Base-by-base conservation (phyloP, 2,113 vertebrate species). In the Geococcyx californianus region DNA sequence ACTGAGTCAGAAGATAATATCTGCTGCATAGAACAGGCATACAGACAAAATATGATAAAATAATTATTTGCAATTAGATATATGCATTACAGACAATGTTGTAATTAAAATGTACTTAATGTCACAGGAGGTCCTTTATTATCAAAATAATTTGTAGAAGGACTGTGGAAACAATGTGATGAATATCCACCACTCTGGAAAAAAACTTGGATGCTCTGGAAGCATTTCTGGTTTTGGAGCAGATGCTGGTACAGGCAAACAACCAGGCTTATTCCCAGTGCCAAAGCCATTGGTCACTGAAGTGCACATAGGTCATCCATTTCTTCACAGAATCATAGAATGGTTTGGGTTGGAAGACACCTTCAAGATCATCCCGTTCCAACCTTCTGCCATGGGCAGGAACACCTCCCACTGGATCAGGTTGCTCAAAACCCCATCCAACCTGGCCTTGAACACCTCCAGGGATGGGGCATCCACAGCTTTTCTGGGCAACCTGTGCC, bases 21-120 rank as follows among this genome's bases (percentile, higher is more conserved):
- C 92, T 95, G 59, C 95, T 36, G 49, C 82, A 62, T 93, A 76
- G 26, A 89, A 89, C 51, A 89, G 72, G 59, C 92, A 93, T 74
- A 66, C 44, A 89, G 74, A 74, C 84, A 88, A 94, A 94, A 88
- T 83, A 87, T 8, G 92, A 94, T 84, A 96, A 90, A 93, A 96
- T 95, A 90, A 94, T 97, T 97, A 96, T 94, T 97, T 97, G 87
- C 93, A 95, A 96, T 96, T 97, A 96, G 86, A 95, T 96, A 92
- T 73, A 85, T 78, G 87, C 69, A 94, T 95, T 97, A 96, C 84
- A 75, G 62, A 93, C 42, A 90, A 95, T 90, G 89, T 34, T 62
- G 73, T 95, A 95, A 95, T 95, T 96, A 97, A 96, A 94, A 96
- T 91, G 84, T 79, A 89, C 94, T 97, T 93, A 79, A 78, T 91